Base-by-base conservation (phyloP, 2,797 vertebrate genomes). In the Fratercula arctica region DNA sequence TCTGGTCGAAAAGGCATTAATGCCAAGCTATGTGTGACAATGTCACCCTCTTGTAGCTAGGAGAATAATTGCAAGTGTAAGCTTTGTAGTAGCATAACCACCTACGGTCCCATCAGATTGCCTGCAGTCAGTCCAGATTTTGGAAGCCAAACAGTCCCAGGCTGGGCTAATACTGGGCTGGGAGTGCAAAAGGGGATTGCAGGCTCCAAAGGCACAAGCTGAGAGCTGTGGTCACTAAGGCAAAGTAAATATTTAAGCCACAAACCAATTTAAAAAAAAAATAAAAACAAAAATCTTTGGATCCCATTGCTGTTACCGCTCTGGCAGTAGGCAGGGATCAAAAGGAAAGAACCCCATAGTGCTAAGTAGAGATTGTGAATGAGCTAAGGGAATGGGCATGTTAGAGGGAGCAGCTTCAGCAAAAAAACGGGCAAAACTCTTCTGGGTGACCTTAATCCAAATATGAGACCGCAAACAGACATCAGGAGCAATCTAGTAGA, bases 21-120 rank as follows among this genome's bases (percentile, higher is more conserved):
- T 28, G 46, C 10, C 0, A 0, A 87, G 54, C 81, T 91, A 6
- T 86, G 46, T 84, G 83, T 88, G 86, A 76, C 79, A 78, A 88
- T 72, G 88, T 90, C 89, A 73, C 87, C 91, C 75, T 92, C 95
- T 94, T 87, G 91, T 92, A 95, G 89, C 31, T 73, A 50, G 54
- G 90, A 93, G 66, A 95, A 84, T 89, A 93, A 93, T 60, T 87
- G 56, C 78, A 89, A 74, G 50, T 25, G 43, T 57, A 25, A 87
- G 41, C 39, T 66, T 53, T 77, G 64, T 13, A 16, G 43, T 45
- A 87, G 20, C 48, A 75, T 68, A 31, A 6, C 14, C 23, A 88
- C 43, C 56, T 31, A 0, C 10, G n/a, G 72, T 51, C 75, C 60
- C 46, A 70, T 24, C 60, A 31, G 35, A 35, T 50, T 72, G 37